A percentile compares a stretch with the other conserved stretches of the same genome.
Conservation (phyloP, 2,797 vertebrate species). For the Lacerta viridis region DNA sequence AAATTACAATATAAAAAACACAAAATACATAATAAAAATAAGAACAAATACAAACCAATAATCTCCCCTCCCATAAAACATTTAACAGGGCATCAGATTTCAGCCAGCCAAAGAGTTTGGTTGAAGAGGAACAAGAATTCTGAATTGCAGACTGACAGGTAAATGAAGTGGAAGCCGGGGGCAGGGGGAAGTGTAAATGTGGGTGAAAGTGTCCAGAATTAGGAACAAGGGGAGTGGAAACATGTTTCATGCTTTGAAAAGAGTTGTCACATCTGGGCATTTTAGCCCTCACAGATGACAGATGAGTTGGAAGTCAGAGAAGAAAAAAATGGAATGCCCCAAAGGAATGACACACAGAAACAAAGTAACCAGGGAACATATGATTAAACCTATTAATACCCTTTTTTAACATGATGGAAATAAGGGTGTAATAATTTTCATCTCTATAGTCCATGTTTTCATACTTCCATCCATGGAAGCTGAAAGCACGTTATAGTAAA, state of each 20-base stretch:
- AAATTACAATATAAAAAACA: too few relatives aligned
- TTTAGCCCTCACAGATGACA: slow-evolving; percentile 66
- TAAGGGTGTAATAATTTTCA: neutral
- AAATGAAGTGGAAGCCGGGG: slow-evolving; percentile 34
- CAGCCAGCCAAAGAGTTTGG: neutral
- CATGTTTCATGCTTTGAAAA: slow-evolving; percentile 63
- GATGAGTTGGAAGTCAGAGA: slow-evolving; percentile 69
- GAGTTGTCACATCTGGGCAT: slow-evolving; percentile 56
- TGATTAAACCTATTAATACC: neutral
- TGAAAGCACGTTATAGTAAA: neutral
- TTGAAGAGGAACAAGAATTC: neutral
- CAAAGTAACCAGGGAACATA: neutral
- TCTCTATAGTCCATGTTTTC: neutral
- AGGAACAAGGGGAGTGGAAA: slow-evolving; percentile 63
- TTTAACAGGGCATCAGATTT: too few relatives aligned
- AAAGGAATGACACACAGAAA: neutral
- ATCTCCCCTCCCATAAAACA: too few relatives aligned
- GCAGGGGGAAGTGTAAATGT: slow-evolving; percentile 50
- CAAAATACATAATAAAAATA: too few relatives aligned
- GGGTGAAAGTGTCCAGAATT: slow-evolving; percentile 63
- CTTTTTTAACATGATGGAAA: neutral
- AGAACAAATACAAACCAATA: too few relatives aligned
- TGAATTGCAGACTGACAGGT: too few relatives aligned
- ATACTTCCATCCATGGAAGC: neutral
- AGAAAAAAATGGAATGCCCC: neutral